Base-by-base conservation (phyloP, 1,140 invertebrate genomes). In the Conus betulinus region DNA sequence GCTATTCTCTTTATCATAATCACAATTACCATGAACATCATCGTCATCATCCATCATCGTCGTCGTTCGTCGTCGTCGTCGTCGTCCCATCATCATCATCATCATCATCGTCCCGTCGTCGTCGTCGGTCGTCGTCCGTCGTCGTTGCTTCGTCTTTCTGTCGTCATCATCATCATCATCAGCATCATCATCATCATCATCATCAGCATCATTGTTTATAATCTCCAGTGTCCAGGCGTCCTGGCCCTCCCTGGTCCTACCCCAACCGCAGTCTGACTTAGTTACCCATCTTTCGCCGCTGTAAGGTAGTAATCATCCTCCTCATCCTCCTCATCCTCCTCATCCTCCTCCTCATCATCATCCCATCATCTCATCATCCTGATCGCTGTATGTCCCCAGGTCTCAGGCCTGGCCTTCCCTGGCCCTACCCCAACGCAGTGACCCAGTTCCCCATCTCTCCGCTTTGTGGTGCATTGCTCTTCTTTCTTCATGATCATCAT, bases 401-500 rank as follows among this genome's bases (percentile, higher is more conserved):
- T 91, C 98, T n/a, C 99, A n/a, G 99, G 99, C 51, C 94, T 99
- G 88, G 98, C 98, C 4, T 99, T 99, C n/a, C 94, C 96, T 99
- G 76, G 99, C n/a, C 98, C 6, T 99, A 99, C 95, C 99, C 99
- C 60, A 99, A 98, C 84, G 99, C 98, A 1, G 98, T 99, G 6
- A 96, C 99, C 27, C 98, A 99, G 94, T 96, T 99, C 10, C 99
- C 99, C 0, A 97, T 98, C 52, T 97, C 99, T 25, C 97, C 98
- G 0, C 95, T n/a, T n/a, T 99, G 11, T 99, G 99, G 99, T n/a
- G 97, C 99, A 0, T 97, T 98, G 91, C 96, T 99, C 0, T 99
- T 99, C 96, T 99, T n/a, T 99, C 96, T 97, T 99, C 88, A 99
- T 99, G 99, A 96, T 99, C 67, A 97, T 99, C 91, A 97, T 98